phyloP scores from a whole-genome alignment of 2,797 vertebrate species.

The Hydrocynus forskahlii region DNA sequence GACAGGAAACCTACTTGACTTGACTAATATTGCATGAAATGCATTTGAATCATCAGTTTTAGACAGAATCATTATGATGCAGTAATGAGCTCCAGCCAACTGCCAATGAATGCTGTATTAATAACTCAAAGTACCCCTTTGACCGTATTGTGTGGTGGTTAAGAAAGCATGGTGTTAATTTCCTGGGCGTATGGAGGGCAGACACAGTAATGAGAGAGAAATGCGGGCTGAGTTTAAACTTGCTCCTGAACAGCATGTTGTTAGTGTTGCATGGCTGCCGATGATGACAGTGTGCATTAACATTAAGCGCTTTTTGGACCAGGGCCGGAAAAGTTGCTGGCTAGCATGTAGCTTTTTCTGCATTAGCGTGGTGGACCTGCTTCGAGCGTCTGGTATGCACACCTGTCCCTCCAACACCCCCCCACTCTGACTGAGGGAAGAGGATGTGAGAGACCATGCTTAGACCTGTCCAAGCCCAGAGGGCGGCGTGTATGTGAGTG shows the following conservation, averaged over 20 bases:
- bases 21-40: not conserved
- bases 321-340: conserved; percentile 57
- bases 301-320: conserved; percentile 53
- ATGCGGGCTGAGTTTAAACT: conserved; percentile 56
- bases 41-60: not conserved
- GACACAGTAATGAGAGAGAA: conserved; percentile 49
- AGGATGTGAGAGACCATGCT: conserved; percentile 64
- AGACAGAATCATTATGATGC: not conserved
- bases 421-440: conserved; percentile 49
- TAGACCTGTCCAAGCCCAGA: conserved; percentile 75
- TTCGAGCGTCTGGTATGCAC: conserved; percentile 78
- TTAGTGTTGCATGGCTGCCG: conserved; percentile 2
- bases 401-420: conserved; percentile 73
- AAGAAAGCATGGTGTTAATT: conserved; percentile 25
- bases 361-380: conserved; percentile 61
- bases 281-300: conserved; percentile 31
- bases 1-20: too few species aligned
- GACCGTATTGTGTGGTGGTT: not conserved
- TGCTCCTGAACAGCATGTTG: conserved; percentile 42
- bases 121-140: not conserved
- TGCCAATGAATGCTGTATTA: not conserved
- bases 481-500: conserved; percentile 47
- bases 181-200: conserved; percentile 51
- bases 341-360: conserved; percentile 66
- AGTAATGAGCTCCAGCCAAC: not conserved